Evolutionary conservation across 1,140 invertebrate species (phyloP), one percentile per base, ranked within the genome.

Genomic region (Neotoxoptera formosana): DNA sequence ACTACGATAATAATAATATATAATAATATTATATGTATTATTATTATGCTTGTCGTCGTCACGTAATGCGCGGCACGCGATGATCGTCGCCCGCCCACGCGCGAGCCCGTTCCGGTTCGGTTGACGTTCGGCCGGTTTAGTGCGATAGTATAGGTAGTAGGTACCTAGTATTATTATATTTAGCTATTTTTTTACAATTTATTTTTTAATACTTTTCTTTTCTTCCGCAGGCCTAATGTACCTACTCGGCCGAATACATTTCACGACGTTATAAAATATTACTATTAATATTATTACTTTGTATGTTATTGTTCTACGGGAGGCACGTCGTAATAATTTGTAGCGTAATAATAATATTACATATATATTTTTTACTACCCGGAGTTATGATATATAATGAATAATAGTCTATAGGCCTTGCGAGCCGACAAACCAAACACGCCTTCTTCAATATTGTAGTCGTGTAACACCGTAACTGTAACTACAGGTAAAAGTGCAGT

Each of bases 61-160:
- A 47, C 30, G 81, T 41, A 41, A 36, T 41, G n/a, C 87, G 48
- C 47, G 48, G 45, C 87, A 86, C 36, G 36, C 87, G 30, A 88
- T 51, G 47, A 36, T 20, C 87, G 87, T 11, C 48, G 14, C 25
- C 84, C 41, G 36, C 30, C 60, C 41, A 51, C 90, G 48, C 87
- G 20, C 2, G 47, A 34, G 36, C 23, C 51, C 25, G 41, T 91
- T 91, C 90, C 90, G 90, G 90, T 91, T 36, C 90, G 67, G 45
- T 76, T 48, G 84, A 47, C 41, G 25, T 45, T 30, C 84, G 84
- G 23, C 83, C 23, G 81, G 36, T 83, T 23, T 30, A 76, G 14
- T 76, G 30, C 30, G n/a, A 76, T 20, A 76, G 41, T n/a, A 76
- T 2, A 30, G 6, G 30, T 67, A 67, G 14, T n/a, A n/a, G n/a